These are phyloP conservation scores for Bactericera cockerelli DNA, from an alignment of 1,140 invertebrate genomes.

Conservation along the genomic window DNA sequence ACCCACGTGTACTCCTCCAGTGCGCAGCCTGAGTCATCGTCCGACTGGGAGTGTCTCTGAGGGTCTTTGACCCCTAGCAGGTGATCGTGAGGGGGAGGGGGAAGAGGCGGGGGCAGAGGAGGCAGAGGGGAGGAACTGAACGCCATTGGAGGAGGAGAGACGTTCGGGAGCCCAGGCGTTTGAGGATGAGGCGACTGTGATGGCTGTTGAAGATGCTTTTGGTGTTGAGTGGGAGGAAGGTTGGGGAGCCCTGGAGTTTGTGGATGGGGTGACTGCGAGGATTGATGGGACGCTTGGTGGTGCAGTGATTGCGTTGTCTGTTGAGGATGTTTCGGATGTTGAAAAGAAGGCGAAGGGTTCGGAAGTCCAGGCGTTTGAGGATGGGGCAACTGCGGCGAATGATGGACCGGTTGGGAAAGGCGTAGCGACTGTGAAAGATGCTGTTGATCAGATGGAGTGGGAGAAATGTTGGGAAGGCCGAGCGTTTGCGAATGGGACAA, in stretches of 20 bases:
- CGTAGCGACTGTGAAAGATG: too few relatives aligned
- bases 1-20: constrained; percentile 98
- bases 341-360: too few relatives aligned
- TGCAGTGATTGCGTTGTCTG: constrained; percentile 18
- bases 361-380: too few relatives aligned
- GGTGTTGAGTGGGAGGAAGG: too few relatives aligned
- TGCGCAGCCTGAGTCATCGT: constrained; percentile 92
- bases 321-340: constrained; percentile 34
- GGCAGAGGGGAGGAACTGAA: constrained; percentile 25
- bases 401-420: constrained; percentile 5
- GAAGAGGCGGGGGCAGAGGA: constrained; percentile 19
- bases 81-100: constrained; percentile 8
- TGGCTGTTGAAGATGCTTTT: too few relatives aligned
- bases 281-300: too few relatives aligned
- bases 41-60: constrained; percentile 80
- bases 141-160: constrained; percentile 12
- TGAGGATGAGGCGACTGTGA: too few relatives aligned
- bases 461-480: too few relatives aligned
- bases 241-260: constrained; percentile 20
- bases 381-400: constrained; percentile 7
- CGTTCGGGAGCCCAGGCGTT: too few relatives aligned
- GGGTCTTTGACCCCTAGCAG: constrained; percentile 34
- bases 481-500: too few relatives aligned
- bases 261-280: constrained; percentile 21
- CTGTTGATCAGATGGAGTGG: constrained; percentile 1